phyloP scores from a whole-genome alignment of 2,797 vertebrate genomes.

The Lutjanus argentimaculatus region DNA sequence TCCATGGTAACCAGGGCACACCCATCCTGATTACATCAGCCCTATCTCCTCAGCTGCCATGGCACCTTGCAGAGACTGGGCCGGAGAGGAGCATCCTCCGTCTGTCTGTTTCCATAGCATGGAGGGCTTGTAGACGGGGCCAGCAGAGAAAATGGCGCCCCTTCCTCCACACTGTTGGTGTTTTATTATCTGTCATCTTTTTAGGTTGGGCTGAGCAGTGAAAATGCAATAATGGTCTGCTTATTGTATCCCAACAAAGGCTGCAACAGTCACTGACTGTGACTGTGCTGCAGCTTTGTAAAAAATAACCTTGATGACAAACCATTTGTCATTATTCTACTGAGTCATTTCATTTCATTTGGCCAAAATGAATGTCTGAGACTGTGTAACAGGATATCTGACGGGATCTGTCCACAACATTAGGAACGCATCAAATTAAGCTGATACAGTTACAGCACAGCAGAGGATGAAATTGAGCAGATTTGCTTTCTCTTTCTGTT shows the following conservation, averaged over 20 bases:
- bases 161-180: slow-evolving; percentile 28
- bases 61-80: slow-evolving; percentile 74
- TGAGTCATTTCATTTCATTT: slow-evolving; percentile 52
- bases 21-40: slow-evolving; percentile 85
- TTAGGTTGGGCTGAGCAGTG: slow-evolving; percentile 28
- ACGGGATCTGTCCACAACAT: slow-evolving; percentile 16
- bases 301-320: slow-evolving; percentile 24
- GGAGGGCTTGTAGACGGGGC: slow-evolving; percentile 27
- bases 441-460: slow-evolving; percentile 31
- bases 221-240: background rate
- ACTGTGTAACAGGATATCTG: slow-evolving; percentile 24
- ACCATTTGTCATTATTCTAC: slow-evolving; percentile 28
- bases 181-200: slow-evolving; percentile 37
- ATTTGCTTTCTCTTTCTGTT: slow-evolving; percentile 23
- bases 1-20: slow-evolving; percentile 84
- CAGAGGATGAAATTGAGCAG: slow-evolving; percentile 24
- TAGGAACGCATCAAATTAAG: slow-evolving; percentile 29
- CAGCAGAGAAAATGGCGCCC: slow-evolving; percentile 71
- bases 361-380: slow-evolving; percentile 1
- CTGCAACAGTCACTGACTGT: slow-evolving; percentile 3
- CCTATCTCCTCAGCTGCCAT: slow-evolving; percentile 66
- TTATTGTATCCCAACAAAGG: slow-evolving; percentile 14
- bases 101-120: slow-evolving; percentile 56
- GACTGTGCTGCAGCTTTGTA: slow-evolving; percentile 10
- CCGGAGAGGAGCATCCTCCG: slow-evolving; percentile 49